Percentiles rank a stretch among this genome's conserved stretches.
Evolutionary conservation across 2,888 invertebrate species (phyloP).

Genomic region (Erebia epiphron): DNA sequence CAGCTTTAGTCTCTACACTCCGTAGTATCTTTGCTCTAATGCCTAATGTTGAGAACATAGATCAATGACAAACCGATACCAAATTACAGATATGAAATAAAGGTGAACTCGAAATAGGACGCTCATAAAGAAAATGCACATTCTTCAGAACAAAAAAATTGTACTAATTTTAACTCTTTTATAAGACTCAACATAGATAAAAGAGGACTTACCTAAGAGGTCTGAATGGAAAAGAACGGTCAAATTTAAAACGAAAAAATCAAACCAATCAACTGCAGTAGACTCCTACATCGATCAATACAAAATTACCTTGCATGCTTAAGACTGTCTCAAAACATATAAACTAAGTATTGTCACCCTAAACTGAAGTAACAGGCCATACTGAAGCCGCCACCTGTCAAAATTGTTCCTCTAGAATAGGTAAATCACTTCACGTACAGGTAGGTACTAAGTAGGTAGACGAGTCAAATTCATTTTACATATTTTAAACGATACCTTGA

Average conservation of each 20-base stretch:
- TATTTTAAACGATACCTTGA: no score
- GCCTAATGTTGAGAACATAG: conserved; percentile 17
- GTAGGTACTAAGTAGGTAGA: background rate
- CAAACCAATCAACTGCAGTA: background rate
- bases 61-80: background rate
- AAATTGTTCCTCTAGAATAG: background rate
- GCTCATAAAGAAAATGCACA: no score
- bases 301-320: background rate
- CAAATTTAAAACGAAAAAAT: background rate
- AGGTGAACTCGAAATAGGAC: background rate
- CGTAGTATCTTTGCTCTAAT: conserved; percentile 26
- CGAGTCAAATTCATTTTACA: no score
- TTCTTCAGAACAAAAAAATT: background rate
- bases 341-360: background rate
- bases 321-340: background rate
- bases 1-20: conserved; percentile 26
- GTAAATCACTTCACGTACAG: background rate
- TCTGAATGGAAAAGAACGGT: no score
- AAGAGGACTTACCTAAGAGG: background rate
- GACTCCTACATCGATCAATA: background rate
- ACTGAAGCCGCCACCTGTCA: background rate
- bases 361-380: background rate
- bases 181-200: background rate
- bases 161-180: background rate
- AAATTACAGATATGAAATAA: background rate